Conservation (phyloP, 2,797 vertebrate species). For the Alexandromys oeconomus region DNA sequence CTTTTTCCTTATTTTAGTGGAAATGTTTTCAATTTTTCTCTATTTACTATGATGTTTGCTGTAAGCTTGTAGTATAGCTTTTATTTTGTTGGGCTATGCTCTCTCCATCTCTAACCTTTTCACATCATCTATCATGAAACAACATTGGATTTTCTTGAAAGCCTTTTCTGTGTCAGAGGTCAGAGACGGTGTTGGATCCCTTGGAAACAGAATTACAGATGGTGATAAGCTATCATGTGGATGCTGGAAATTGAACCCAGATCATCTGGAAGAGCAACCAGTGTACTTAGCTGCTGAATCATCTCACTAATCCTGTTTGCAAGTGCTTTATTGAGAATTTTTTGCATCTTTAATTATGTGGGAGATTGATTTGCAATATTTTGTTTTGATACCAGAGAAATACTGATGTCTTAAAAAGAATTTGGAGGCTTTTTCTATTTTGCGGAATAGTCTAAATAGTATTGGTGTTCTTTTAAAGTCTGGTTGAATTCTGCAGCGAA, state of each 20-base stretch:
- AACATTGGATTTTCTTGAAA: neutral
- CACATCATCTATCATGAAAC: neutral
- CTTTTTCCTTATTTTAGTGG: neutral
- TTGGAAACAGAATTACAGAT: neutral
- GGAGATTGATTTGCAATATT: neutral
- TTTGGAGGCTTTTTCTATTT: neutral
- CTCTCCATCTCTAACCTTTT: neutral
- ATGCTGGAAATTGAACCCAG: neutral
- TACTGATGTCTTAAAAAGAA: neutral
- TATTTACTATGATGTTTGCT: neutral
- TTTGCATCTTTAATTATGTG: neutral
- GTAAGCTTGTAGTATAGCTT: neutral
- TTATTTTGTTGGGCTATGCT: neutral
- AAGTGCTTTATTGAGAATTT: neutral
- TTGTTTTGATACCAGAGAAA: neutral
- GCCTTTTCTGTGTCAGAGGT: neutral
- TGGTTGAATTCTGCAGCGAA: neutral
- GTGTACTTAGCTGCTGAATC: neutral
- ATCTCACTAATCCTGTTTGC: neutral
- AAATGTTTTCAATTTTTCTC: neutral
- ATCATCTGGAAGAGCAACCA: neutral
- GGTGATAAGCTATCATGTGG: neutral
- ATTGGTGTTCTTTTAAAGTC: neutral
- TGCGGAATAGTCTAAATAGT: neutral
- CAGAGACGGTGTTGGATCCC: neutral